Evolutionary conservation across 2,888 invertebrate genomes (phyloP), one percentile per base, ranked within the genome.

Genomic region (Siphlonurus alternatus): DNA sequence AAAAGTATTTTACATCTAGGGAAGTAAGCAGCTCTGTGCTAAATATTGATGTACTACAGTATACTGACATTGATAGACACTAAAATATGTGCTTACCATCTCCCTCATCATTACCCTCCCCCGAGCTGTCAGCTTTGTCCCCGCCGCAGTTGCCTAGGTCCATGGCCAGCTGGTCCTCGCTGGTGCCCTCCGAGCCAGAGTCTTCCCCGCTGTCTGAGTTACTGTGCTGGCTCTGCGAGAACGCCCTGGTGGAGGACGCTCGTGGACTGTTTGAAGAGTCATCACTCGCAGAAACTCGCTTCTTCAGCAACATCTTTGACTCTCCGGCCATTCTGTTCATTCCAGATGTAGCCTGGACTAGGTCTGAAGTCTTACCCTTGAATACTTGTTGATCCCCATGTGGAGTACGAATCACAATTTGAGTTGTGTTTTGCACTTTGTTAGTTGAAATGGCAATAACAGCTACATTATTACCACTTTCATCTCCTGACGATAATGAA

Each of bases 401-500:
- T 1, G 73, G 73, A 1, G 73, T 74, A 66, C 75, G 75, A 51
- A 76, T 75, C 61, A 76, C 73, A 65, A 75, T 76, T 66, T 76
- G 74, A 2, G 76, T 76, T 70, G 72, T 73, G 64, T 75, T 75
- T 1, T 75, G 74, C 61, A 72, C 69, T 65, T 75, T 75, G 65
- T 76, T 73, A 0, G 74, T 74, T 0, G 76, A 75, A 68, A 76
- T 75, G 0, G 75, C 75, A n/a, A 76, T 74, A 18, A 76, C 72
- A 2, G 76, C 72, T 74, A 76, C n/a, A 56, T 56, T 38, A 38
- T 38, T 38, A 38, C 38, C 15, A 38, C 38, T 38, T 38, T 38
- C 38, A 38, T 38, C 38, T 38, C 38, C 38, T 38, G 38, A 38
- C 15, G 15, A 38, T 10, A 5, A 38, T 38, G 5, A 5, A 10